Evolutionary conservation across 2,113 vertebrate species (phyloP).

Genomic region (Paralichthys olivaceus): DNA sequence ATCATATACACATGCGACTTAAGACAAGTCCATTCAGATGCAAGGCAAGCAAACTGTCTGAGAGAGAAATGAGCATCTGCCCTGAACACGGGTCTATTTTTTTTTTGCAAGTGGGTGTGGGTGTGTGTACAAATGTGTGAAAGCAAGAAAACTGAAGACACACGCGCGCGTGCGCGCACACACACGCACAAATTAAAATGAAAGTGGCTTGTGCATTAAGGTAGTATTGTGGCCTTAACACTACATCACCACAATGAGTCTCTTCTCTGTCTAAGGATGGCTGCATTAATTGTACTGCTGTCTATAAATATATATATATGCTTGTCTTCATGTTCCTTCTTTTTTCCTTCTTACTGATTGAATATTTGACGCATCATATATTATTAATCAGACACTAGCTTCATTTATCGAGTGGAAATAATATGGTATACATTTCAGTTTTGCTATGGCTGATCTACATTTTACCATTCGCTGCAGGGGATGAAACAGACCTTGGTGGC

Average conservation of each 20-base stretch:
- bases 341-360: constrained; percentile 57
- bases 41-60: constrained; percentile 77
- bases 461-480: constrained; percentile 62
- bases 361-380: constrained; percentile 79
- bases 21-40: constrained; percentile 69
- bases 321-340: constrained; percentile 23
- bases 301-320: constrained; percentile 13
- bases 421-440: constrained; percentile 77
- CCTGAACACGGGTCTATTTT: constrained; percentile 22
- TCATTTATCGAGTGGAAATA: constrained; percentile 81
- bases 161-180: constrained; percentile 3
- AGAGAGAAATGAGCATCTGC: constrained; percentile 75
- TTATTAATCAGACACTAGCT: constrained; percentile 78
- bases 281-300: constrained; percentile 65
- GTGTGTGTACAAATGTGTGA: constrained; percentile 28
- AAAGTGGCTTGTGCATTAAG: constrained; percentile 41
- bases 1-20: constrained; percentile 66
- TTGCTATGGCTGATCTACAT: constrained; percentile 73
- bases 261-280: constrained; percentile 39
- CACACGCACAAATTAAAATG: constrained; percentile 37
- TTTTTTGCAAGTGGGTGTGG: constrained; percentile 43
- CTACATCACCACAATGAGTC: constrained; percentile 46
- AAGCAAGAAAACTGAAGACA: constrained; percentile 4
- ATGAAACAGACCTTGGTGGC: constrained; percentile 65
- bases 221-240: constrained; percentile 29